phyloP scores from a whole-genome alignment of 2,113 vertebrate species.

The Tragelaphus buxtoni region DNA sequence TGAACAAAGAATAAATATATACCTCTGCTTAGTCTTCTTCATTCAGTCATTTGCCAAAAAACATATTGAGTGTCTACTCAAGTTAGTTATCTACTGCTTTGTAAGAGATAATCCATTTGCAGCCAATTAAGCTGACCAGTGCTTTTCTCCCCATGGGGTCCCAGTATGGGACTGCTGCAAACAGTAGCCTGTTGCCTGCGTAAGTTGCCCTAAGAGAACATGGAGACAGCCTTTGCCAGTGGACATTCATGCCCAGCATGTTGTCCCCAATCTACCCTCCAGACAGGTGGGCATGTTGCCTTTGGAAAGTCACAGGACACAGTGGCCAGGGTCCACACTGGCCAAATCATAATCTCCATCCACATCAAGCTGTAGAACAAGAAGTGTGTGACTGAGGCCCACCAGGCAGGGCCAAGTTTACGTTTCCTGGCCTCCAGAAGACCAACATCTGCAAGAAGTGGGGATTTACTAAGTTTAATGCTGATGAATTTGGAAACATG shows the following conservation, averaged over 20 bases:
- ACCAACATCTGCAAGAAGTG: neutral
- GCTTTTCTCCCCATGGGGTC: neutral
- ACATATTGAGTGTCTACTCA: neutral
- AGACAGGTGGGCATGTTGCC: neutral
- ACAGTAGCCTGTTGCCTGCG: neutral
- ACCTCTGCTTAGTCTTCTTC: neutral
- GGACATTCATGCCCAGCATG: neutral
- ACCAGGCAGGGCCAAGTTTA: neutral
- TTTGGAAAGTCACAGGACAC: neutral
- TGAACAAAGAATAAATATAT: neutral
- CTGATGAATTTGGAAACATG: neutral
- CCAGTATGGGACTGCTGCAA: neutral
- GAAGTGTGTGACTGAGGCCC: neutral
- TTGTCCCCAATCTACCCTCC: neutral
- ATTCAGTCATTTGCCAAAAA: neutral
- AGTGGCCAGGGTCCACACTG: neutral
- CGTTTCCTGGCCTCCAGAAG: rapidly evolving
- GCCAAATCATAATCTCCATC: neutral
- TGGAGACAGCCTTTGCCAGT: neutral
- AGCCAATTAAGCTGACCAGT: neutral
- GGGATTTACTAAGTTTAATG: neutral
- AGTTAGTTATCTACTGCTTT: neutral
- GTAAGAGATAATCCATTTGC: neutral
- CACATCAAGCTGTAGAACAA: neutral
- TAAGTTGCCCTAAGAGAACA: neutral